These are phyloP conservation scores for Hippocampus kuda DNA, from an alignment of 2,797 vertebrate genomes.

Conservation along the genomic window DNA sequence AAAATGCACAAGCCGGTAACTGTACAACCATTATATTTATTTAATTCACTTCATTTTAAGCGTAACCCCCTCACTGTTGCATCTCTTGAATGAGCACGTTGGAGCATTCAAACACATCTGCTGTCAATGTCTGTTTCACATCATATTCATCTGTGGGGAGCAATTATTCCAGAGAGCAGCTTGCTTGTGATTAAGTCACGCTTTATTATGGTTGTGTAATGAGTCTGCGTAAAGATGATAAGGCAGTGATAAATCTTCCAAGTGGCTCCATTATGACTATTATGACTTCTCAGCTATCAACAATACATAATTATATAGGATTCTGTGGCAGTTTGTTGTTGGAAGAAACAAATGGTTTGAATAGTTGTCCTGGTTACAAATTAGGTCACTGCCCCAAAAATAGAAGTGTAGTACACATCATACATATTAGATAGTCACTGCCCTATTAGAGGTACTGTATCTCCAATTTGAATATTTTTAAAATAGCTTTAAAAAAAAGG, in stretches of 20 bases:
- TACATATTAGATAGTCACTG: not conserved
- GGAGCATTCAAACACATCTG: not conserved
- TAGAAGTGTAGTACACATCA: not conserved
- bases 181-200: conserved; percentile 8
- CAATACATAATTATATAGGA: not conserved
- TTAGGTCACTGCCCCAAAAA: not conserved
- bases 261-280: not conserved
- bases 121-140: conserved; percentile 2
- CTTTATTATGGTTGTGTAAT: conserved; percentile 9
- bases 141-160: conserved; percentile 5
- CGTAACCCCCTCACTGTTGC: not conserved
- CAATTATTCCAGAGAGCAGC: conserved; percentile 6
- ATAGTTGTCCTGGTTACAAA: not conserved
- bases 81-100: not conserved
- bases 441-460: not conserved
- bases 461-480: not conserved
- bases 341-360: not conserved
- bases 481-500: not conserved
- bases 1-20: not conserved
- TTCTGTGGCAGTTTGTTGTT: not conserved
- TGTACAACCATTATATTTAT: not conserved
- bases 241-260: conserved; percentile 1
- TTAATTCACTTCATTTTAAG: not conserved
- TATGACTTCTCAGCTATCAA: conserved; percentile 5
- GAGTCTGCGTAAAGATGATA: conserved; percentile 7